Percentiles rank a stretch among this genome's conserved stretches.
Evolutionary conservation across 2,888 invertebrate species (phyloP).

Genomic region (Drosophila picticornis): DNA sequence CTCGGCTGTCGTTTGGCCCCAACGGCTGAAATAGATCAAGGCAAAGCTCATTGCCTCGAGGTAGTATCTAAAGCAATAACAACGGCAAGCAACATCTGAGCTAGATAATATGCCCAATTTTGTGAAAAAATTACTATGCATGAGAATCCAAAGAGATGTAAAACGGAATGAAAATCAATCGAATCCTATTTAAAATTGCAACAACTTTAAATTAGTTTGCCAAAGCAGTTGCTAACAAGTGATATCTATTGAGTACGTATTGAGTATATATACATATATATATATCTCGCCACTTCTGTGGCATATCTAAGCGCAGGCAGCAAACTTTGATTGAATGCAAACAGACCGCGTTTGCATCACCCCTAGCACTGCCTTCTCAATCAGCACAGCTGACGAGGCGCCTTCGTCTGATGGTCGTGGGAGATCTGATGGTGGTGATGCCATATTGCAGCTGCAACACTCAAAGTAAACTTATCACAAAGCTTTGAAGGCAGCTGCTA

Average conservation of each 20-base stretch:
- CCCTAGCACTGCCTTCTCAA: slow-evolving; percentile 27
- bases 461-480: slow-evolving; percentile 50
- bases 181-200: slow-evolving; percentile 44
- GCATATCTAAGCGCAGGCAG: slow-evolving; percentile 27
- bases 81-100: slow-evolving; percentile 13
- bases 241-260: slow-evolving; percentile 6
- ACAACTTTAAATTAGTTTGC: slow-evolving; percentile 48
- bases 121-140: not conserved
- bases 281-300: slow-evolving; percentile 7
- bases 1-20: slow-evolving; percentile 27
- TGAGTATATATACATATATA: not conserved
- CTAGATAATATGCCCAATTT: slow-evolving; percentile 23
- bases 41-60: slow-evolving; percentile 35
- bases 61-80: slow-evolving; percentile 49
- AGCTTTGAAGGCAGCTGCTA: slow-evolving; percentile 43
- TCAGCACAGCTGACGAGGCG: slow-evolving; percentile 37
- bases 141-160: not conserved
- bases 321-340: slow-evolving; percentile 65
- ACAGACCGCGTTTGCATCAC: slow-evolving; percentile 33
- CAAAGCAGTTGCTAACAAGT: slow-evolving; percentile 15
- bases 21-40: slow-evolving; percentile 62
- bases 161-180: slow-evolving; percentile 15
- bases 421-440: not conserved
- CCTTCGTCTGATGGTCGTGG: slow-evolving; percentile 18
- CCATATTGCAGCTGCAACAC: slow-evolving; percentile 19